A percentile compares a stretch with the other conserved stretches of the same genome.
These are phyloP conservation scores for Himalopsyche tibetana DNA, from an alignment of 2,888 invertebrate genomes.

Conservation along the genomic window DNA sequence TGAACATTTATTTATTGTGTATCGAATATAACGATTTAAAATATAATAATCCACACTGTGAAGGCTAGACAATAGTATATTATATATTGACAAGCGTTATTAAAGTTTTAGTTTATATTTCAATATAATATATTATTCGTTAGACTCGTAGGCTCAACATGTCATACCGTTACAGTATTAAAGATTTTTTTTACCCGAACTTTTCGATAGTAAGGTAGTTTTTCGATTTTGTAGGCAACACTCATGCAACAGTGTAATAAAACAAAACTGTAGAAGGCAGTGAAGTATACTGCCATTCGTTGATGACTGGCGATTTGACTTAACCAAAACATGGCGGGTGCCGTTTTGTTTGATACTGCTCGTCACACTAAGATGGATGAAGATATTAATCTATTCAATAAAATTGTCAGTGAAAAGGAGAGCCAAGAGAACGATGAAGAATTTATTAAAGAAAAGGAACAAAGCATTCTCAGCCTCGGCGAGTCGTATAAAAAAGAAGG, in stretches of 20 bases:
- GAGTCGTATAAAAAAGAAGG: slow-evolving; percentile 94
- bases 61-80: too few relatives aligned
- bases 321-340: slow-evolving; percentile 86
- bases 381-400: slow-evolving; percentile 85
- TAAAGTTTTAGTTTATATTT: too few relatives aligned
- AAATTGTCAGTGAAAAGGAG: slow-evolving; percentile 87
- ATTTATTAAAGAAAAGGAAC: slow-evolving; percentile 86
- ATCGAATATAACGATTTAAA: too few relatives aligned
- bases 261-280: slow-evolving; percentile 17
- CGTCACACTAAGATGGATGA: slow-evolving; percentile 85
- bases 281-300: slow-evolving; percentile 31
- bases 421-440: slow-evolving; percentile 91
- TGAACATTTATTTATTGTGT: too few relatives aligned
- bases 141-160: too few relatives aligned
- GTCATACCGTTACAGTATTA: too few relatives aligned
- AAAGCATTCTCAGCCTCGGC: slow-evolving; percentile 94
- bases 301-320: slow-evolving; percentile 65
- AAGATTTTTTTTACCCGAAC: too few relatives aligned
- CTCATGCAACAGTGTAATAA: slow-evolving; percentile 9
- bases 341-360: slow-evolving; percentile 92
- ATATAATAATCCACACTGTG: too few relatives aligned
- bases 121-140: too few relatives aligned
- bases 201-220: too few relatives aligned
- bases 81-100: too few relatives aligned
- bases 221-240: neutral